Percentiles rank a stretch among this genome's conserved stretches.
Evolutionary conservation across 2,797 vertebrate species (phyloP).

Genomic region (Mus spretus): DNA sequence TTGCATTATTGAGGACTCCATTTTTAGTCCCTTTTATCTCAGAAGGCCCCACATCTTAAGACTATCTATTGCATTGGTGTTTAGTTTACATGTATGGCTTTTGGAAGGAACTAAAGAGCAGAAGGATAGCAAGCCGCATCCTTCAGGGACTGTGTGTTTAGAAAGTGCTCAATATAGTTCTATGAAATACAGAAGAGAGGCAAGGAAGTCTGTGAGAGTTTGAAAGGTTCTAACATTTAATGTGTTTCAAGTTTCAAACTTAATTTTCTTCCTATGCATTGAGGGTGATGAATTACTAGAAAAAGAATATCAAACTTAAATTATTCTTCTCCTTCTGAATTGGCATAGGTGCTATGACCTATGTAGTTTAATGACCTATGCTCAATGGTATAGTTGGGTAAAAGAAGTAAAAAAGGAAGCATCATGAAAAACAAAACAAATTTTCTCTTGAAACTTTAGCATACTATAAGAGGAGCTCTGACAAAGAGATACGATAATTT

Average conservation of each 20-base stretch:
- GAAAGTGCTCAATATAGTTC: background rate
- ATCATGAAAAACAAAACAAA: background rate
- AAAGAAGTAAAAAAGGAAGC: background rate
- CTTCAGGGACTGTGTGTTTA: background rate
- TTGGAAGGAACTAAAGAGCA: no score
- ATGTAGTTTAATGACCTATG: background rate
- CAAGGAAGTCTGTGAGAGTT: background rate
- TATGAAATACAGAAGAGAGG: background rate
- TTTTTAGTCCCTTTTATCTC: background rate
- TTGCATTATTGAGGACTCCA: no score
- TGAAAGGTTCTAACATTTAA: background rate
- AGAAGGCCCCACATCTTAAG: background rate
- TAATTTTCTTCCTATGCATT: background rate
- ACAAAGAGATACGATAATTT: conserved; percentile 36
- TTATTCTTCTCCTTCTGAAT: background rate
- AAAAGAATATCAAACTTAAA: background rate
- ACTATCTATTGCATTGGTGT: background rate
- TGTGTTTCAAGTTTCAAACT: background rate
- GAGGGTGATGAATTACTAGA: conserved; percentile 7
- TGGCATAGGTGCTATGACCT: background rate
- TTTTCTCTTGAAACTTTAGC: background rate
- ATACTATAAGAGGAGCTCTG: conserved; percentile 20
- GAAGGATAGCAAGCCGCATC: background rate
- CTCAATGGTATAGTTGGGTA: background rate
- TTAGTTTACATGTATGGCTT: background rate